phyloP scores from a whole-genome alignment of 2,888 invertebrate genomes.

The Ectobius pallidus region DNA sequence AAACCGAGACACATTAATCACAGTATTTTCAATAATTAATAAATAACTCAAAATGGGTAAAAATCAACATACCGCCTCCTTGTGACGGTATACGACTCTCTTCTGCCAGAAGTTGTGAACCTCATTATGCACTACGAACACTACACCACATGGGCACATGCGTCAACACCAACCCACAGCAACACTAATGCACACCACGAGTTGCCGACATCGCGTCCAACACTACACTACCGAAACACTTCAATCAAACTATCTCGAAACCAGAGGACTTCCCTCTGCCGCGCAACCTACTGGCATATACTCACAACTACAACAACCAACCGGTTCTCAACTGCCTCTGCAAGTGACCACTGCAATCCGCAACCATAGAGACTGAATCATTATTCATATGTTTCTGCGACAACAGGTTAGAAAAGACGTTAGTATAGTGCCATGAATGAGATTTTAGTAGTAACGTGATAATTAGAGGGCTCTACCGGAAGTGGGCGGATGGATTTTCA shows the following conservation, averaged over 20 bases:
- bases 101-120: neutral
- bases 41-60: too few species aligned
- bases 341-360: neutral
- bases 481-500: conserved; percentile 6
- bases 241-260: too few species aligned
- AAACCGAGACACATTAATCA: too few species aligned
- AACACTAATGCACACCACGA: neutral
- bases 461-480: neutral
- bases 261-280: too few species aligned
- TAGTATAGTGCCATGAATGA: neutral
- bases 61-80: conserved; percentile 9
- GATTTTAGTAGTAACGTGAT: neutral
- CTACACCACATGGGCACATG: neutral
- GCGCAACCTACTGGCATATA: conserved; percentile 9
- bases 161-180: neutral
- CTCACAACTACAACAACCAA: conserved; percentile 3
- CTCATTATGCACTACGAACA: too few species aligned
- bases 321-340: conserved; percentile 16
- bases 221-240: neutral
- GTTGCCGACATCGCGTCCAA: neutral
- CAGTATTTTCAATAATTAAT: too few species aligned
- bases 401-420: conserved; percentile 2
- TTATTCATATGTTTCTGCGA: too few species aligned
- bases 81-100: conserved; percentile 21
- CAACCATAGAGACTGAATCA: neutral